Evolutionary conservation across 2,888 invertebrate species (phyloP), one percentile per base, ranked within the genome.

Genomic region (Drosophila incognita): DNA sequence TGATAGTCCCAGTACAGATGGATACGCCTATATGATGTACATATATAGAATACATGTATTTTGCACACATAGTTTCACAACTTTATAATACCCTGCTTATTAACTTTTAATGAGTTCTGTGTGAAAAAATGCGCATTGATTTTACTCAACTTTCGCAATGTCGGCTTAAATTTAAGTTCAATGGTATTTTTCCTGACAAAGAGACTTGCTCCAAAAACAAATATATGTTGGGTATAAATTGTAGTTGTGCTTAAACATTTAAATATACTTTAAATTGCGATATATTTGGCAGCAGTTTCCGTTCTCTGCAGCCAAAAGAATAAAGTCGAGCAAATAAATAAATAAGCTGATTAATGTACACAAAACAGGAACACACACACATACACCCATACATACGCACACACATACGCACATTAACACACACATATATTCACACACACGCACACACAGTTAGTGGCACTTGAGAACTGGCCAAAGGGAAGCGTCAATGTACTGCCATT

Each of bases 271-370:
- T 29, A 29, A 36, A 57, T 61, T 48, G 49, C 36, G 36, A 10
- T 11, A n/a, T 33, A 56, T 21, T 29, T 40, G 54, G 54, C 67
- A 21, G 18, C 24, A 24, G 18, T 35, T 15, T 31, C 56, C 31
- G 46, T 52, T 40, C 13, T 8, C 31, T 38, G 15, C 24, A 62
- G 51, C 59, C 78, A 69, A 67, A 79, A 67, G 72, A 69, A 69
- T 63, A 68, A 74, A 72, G 60, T 71, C 72, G 54, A 46, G 48
- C 63, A 59, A 67, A 69, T 72, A 73, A 70, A 80, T 75, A 83
- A 74, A 74, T 83, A 80, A 83, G 81, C 68, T 86, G 86, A 83
- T 83, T 85, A 88, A 83, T 88, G 73, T 62, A 57, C 72, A 53
- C 69, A 74, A 71, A 57, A 57, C 69, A 61, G 48, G 35, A 66